Conservation (phyloP, 2,797 vertebrate genomes). For the Sciurus carolinensis region DNA sequence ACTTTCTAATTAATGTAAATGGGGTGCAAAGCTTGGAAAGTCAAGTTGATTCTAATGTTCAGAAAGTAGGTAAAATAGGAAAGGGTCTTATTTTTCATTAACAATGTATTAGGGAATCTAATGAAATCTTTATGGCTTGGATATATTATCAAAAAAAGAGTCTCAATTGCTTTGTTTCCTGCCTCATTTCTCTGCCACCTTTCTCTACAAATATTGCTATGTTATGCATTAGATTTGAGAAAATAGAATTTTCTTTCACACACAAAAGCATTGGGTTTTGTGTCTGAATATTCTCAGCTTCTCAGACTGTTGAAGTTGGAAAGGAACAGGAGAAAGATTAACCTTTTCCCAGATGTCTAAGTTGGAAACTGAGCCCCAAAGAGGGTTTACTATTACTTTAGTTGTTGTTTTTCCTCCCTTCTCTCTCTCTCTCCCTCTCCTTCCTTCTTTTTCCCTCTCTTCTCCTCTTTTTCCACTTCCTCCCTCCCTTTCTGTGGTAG, state of each 20-base stretch:
- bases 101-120: constrained; percentile 90
- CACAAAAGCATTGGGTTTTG: constrained; percentile 39
- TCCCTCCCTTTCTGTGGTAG: neutral
- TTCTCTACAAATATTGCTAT: constrained; percentile 78
- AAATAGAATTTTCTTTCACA: constrained; percentile 60
- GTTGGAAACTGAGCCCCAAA: neutral
- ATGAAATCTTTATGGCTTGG: constrained; percentile 90
- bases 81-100: constrained; percentile 90
- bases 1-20: constrained; percentile 92
- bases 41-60: constrained; percentile 89
- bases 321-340: neutral
- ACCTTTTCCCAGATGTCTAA: neutral
- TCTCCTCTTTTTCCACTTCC: neutral
- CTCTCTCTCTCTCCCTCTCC: neutral
- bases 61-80: constrained; percentile 89
- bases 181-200: constrained; percentile 82
- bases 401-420: neutral
- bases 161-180: constrained; percentile 87
- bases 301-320: neutral
- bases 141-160: constrained; percentile 85
- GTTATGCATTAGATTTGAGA: constrained; percentile 53
- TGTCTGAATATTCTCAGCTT: neutral
- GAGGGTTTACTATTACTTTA: neutral
- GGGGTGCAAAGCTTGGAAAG: constrained; percentile 89
- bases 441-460: neutral